Base-by-base conservation (phyloP, 2,113 vertebrate species). In the Eleginops maclovinus region DNA sequence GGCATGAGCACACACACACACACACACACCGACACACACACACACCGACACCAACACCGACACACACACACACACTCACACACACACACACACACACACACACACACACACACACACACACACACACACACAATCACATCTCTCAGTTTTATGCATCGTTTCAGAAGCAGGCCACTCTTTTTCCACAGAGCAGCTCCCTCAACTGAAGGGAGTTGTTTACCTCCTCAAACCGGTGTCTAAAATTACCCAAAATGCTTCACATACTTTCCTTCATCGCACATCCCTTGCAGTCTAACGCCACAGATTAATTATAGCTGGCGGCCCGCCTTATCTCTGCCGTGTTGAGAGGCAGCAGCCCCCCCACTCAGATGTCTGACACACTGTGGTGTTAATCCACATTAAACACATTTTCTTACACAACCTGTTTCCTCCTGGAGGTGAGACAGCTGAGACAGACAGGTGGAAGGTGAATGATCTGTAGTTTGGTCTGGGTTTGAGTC, bases 161-260 rank as follows among this genome's bases (percentile, higher is more conserved):
- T n/a, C n/a, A n/a, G n/a, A 84, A 64, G 9, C 24, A 59, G 24
- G 6, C n/a, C 54, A 28, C 4, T 4, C 7, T 9, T 11, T 2
- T 26, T 21, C 81, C 40, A 26, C 22, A n/a, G n/a, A n/a, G n/a
- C n/a, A n/a, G n/a, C n/a, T 15, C 10, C 56, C 89, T 78, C 78
- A 87, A 70, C 87, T 77, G 36, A 73, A 92, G 50, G 75, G 86
- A 86, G 82, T 75, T 91, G 90, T 93, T 91, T 86, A 90, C 85
- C 26, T 66, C 61, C 51, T 75, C 49, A 75, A 82, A 70, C 16
- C 7, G 14, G 75, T 31, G 40, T 75, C 79, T 67, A 76, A 78
- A 79, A 69, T 77, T 67, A 87, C 87, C 85, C 66, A 61, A 84
- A 87, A 88, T 77, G 21, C 12, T 85, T 85, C 24, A 19, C 80